Base-by-base conservation (phyloP, 1,140 invertebrate species). In the Pogonus chalceus region DNA sequence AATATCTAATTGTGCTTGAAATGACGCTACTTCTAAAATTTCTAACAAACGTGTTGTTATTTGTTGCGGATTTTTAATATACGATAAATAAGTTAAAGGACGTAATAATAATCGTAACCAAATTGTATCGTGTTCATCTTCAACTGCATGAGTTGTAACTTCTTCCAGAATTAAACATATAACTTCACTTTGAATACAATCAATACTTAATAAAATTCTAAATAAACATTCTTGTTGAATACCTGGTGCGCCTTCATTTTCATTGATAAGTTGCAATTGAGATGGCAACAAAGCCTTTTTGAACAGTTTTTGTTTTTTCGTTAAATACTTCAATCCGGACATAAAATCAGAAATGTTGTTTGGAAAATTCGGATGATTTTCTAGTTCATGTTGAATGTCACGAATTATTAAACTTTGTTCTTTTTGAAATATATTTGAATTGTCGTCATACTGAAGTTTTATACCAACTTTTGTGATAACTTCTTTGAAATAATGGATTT, bases 161-260 rank as follows among this genome's bases (percentile, higher is more conserved):
- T 65, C 65, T 20, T 69, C 64, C 2, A 74, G 55, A 9, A 76
- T 53, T 14, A 75, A 57, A 2, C 72, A 65, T 9, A 74, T 56
- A 18, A 73, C 65, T 2, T 68, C 59, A 20, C 68, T 62, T 35
- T 73, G 72, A 26, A 76, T 47, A 26, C 60, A 64, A 47, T 67
- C 62, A 16, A 75, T 67, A 64, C 70, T 72, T 0, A 76, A 56
- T 46, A 76, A 70, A 50, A 75, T 67, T 20, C 66, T 60, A 10
- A 69, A 67, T 62, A 70, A 66, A 61, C 73, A 73, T 37, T 74
- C 72, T 56, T 75, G 73, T 0, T 64, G 60, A 0, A 70, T 58
- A 55, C 64, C 62, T 22, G 61, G 61, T 2, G 58, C 64, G 50
- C 64, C 66, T 0, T 65, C 65, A 20, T 58, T 64, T 12, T 7